A percentile compares a stretch with the other conserved stretches of the same genome.
Evolutionary conservation across 2,797 vertebrate species (phyloP).

Genomic region (Neostethus bicornis): DNA sequence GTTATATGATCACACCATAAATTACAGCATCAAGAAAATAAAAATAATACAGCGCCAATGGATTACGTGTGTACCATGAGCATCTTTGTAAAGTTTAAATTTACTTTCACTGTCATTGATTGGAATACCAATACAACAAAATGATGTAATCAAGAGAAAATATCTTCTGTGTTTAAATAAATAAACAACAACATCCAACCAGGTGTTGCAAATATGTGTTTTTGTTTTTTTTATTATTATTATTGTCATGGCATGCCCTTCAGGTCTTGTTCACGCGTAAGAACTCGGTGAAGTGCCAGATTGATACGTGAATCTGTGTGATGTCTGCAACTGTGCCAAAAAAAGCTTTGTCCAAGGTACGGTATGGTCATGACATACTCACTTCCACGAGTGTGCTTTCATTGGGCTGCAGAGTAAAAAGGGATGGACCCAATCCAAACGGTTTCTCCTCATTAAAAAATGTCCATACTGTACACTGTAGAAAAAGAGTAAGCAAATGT

Average conservation of each 20-base stretch:
- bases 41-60: background rate
- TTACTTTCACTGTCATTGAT: too few relatives aligned
- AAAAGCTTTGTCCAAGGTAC: too few relatives aligned
- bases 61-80: background rate
- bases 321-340: too few relatives aligned
- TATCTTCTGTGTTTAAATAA: background rate
- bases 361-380: slow-evolving; percentile 37
- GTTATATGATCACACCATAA: background rate
- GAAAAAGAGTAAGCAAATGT: background rate
- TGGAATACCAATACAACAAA: background rate
- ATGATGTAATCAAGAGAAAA: background rate
- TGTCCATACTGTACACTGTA: slow-evolving; percentile 73
- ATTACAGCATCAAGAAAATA: background rate
- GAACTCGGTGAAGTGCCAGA: too few relatives aligned
- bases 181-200: too few relatives aligned
- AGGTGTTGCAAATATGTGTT: background rate
- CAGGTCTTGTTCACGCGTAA: too few relatives aligned
- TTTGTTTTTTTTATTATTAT: background rate
- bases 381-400: slow-evolving; percentile 84
- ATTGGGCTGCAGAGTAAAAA: slow-evolving; percentile 85
- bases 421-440: slow-evolving; percentile 86
- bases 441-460: slow-evolving; percentile 84
- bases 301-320: too few relatives aligned
- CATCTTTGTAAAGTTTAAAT: too few relatives aligned
- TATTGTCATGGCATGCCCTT: too few relatives aligned